Percentiles rank a stretch among this genome's conserved stretches.
These are phyloP conservation scores for Trachops cirrhosus DNA, from an alignment of 2,797 vertebrate genomes.

Conservation along the genomic window DNA sequence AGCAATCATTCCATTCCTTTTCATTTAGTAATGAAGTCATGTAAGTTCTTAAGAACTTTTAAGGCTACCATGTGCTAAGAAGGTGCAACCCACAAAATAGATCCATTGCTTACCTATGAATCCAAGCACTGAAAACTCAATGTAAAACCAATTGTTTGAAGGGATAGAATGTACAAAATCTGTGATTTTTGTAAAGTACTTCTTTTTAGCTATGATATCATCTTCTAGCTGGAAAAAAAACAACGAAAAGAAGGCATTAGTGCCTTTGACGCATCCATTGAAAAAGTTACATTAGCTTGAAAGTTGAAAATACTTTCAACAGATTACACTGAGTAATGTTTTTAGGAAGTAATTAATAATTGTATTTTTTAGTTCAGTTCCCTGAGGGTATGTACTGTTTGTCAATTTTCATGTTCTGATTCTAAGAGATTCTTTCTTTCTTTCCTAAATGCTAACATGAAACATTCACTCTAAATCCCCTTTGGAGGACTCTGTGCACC, in stretches of 20 bases:
- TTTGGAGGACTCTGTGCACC: not conserved
- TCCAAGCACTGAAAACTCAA: conserved; percentile 93
- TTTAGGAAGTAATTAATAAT: not conserved
- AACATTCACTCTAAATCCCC: not conserved
- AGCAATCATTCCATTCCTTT: not conserved
- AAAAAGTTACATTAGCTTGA: not conserved
- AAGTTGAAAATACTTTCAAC: not conserved
- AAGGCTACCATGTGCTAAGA: not conserved
- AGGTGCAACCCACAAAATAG: not conserved
- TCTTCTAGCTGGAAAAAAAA: conserved; percentile 88
- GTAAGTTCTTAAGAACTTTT: conserved; percentile 14
- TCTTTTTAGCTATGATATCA: conserved; percentile 88
- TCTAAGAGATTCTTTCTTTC: not conserved
- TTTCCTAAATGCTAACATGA: not conserved
- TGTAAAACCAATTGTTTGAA: conserved; percentile 86
- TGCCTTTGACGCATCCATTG: not conserved
- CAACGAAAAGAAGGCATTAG: not conserved
- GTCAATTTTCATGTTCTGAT: conserved; percentile 10
- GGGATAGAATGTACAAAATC: conserved; percentile 76
- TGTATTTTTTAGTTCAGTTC: not conserved
- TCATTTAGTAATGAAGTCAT: conserved; percentile 8
- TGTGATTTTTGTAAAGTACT: conserved; percentile 86
- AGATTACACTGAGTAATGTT: not conserved
- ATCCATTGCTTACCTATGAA: conserved; percentile 89
- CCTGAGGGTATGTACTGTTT: not conserved